These are phyloP conservation scores for Capitulum mitella DNA, from an alignment of 2,888 invertebrate species.

Conservation along the genomic window DNA sequence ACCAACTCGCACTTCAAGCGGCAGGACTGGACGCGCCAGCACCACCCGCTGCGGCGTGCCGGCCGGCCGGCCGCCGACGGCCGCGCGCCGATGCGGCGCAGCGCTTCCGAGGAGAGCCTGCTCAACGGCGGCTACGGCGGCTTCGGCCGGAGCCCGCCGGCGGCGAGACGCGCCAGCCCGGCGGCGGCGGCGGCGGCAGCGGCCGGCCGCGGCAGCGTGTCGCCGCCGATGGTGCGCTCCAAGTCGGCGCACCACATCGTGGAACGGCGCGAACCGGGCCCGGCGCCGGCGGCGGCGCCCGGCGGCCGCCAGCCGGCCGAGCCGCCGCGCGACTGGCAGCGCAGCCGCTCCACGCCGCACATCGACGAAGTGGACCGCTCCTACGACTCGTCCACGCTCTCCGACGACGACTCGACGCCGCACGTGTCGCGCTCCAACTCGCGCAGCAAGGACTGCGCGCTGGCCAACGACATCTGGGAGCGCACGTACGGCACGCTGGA, in stretches of 20 bases:
- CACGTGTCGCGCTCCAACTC: slow-evolving; percentile 47
- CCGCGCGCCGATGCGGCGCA: slow-evolving; percentile 39
- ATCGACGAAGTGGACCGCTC: slow-evolving; percentile 41
- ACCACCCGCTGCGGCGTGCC: slow-evolving; percentile 40
- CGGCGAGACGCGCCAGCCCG: slow-evolving; percentile 36
- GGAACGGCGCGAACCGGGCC: slow-evolving; percentile 27
- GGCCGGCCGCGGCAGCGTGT: slow-evolving; percentile 37
- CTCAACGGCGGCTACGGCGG: slow-evolving; percentile 38
- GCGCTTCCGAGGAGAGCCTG: slow-evolving; percentile 46
- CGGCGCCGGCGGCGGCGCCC: slow-evolving; percentile 26
- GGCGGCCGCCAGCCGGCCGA: slow-evolving; percentile 29
- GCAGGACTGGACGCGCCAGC: slow-evolving; percentile 49
- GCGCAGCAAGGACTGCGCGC: slow-evolving; percentile 44
- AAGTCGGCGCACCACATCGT: slow-evolving; percentile 39
- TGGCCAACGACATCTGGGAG: slow-evolving; percentile 39
- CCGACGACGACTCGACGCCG: slow-evolving; percentile 48
- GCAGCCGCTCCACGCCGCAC: slow-evolving; percentile 41
- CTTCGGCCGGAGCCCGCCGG: slow-evolving; percentile 33
- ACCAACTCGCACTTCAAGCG: slow-evolving; percentile 48
- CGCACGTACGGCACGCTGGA: slow-evolving; percentile 34
- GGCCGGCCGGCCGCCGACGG: slow-evolving; percentile 27
- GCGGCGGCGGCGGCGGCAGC: slow-evolving; percentile 32
- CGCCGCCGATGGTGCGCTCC: slow-evolving; percentile 38
- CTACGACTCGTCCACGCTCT: slow-evolving; percentile 46
- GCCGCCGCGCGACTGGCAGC: slow-evolving; percentile 37